Conservation (phyloP, 2,888 invertebrate species). For the Mamestra brassicae region DNA sequence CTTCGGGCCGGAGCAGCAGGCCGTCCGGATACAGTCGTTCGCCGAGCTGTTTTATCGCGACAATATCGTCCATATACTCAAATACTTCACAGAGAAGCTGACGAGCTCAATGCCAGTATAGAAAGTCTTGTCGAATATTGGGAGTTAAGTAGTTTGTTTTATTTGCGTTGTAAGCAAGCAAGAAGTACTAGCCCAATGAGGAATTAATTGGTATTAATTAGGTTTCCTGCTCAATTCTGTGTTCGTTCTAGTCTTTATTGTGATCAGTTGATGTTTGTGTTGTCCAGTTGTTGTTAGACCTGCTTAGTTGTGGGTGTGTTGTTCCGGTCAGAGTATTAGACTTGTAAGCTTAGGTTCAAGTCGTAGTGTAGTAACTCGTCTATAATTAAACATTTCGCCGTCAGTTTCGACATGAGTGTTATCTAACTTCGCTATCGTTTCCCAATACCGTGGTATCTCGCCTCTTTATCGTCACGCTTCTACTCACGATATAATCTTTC, state of each 20-base stretch:
- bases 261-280: constrained; percentile 6
- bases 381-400: constrained; percentile 8
- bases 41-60: constrained; percentile 74
- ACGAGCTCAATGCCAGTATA: constrained; percentile 19
- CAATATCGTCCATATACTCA: constrained; percentile 77
- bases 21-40: constrained; percentile 76
- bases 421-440: constrained; percentile 36
- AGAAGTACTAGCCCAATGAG: background rate
- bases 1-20: constrained; percentile 75
- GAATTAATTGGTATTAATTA: background rate
- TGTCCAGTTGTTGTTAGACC: background rate
- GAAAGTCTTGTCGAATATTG: background rate
- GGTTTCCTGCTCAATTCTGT: constrained; percentile 14
- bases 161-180: background rate
- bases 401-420: constrained; percentile 27
- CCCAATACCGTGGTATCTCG: constrained; percentile 42
- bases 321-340: constrained; percentile 3
- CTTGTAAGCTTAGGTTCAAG: background rate
- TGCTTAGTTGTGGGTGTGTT: background rate
- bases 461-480: constrained; percentile 48
- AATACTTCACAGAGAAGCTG: constrained; percentile 69
- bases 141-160: background rate
- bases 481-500: constrained; percentile 48
- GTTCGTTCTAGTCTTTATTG: constrained; percentile 21
- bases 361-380: constrained; percentile 2